phyloP scores from a whole-genome alignment of 2,113 vertebrate species.

The Burhinus oedicnemus region DNA sequence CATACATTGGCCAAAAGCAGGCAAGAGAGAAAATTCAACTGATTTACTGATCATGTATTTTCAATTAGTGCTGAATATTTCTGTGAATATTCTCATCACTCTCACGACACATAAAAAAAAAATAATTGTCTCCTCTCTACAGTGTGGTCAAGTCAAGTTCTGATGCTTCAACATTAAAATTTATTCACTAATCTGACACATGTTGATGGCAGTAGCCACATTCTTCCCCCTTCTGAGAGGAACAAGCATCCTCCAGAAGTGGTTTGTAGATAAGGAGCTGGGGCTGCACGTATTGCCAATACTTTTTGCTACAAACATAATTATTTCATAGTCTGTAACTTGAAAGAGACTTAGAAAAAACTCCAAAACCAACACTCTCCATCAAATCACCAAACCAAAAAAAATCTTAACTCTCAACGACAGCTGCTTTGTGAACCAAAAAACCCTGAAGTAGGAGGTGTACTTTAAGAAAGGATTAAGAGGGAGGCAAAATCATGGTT shows the following conservation, averaged over 20 bases:
- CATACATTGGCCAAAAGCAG: fast-evolving
- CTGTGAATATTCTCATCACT: not conserved
- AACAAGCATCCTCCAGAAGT: not conserved
- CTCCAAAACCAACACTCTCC: not conserved
- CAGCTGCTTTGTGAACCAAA: not conserved
- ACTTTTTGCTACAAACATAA: not conserved
- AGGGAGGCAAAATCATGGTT: not conserved
- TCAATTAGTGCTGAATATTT: not conserved
- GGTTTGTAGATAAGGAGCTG: not conserved
- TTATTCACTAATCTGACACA: not conserved
- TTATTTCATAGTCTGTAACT: not conserved
- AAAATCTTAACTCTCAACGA: not conserved
- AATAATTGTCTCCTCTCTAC: not conserved
- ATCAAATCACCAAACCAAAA: not conserved
- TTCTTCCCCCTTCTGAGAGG: not conserved
- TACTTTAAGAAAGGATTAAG: not conserved
- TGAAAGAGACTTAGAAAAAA: not conserved
- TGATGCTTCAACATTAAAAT: not conserved
- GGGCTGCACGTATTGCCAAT: not conserved
- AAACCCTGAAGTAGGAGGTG: not conserved
- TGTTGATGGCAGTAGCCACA: not conserved
- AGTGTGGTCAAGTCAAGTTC: not conserved
- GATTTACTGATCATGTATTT: not conserved
- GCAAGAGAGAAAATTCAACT: not conserved
- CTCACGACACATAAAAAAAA: not conserved